Conservation (phyloP, 2,888 invertebrate genomes). For the Conomelus anceps region DNA sequence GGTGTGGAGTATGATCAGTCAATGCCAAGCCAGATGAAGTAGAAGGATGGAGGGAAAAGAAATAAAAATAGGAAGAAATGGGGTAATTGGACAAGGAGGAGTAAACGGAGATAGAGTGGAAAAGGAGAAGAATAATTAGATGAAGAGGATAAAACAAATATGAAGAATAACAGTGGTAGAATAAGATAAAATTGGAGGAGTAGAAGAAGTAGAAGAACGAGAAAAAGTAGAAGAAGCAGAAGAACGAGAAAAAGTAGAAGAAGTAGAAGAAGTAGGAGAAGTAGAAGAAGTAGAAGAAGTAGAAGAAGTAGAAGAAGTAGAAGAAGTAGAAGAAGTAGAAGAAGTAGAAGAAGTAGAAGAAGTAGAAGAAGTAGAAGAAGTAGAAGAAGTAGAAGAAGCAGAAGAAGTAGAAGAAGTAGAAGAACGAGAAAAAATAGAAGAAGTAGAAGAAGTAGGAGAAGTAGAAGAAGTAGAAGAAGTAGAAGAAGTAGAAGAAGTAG, state of each 20-base stretch:
- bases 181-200: too few species aligned
- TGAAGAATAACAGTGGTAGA: too few species aligned
- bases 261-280: too few species aligned
- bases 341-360: neutral
- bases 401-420: neutral
- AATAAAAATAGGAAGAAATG: too few species aligned
- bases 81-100: too few species aligned
- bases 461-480: too few species aligned
- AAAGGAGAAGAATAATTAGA: neutral
- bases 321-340: neutral
- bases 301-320: neutral
- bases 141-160: neutral
- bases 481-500: too few species aligned
- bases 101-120: neutral
- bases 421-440: too few species aligned
- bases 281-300: neutral
- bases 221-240: neutral
- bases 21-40: neutral
- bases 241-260: neutral
- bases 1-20: neutral
- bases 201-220: neutral
- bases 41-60: neutral
- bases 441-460: too few species aligned
- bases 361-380: neutral
- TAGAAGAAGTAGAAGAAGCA: neutral